Conservation (phyloP, 2,888 invertebrate genomes). For the Conops quadrifasciatus region DNA sequence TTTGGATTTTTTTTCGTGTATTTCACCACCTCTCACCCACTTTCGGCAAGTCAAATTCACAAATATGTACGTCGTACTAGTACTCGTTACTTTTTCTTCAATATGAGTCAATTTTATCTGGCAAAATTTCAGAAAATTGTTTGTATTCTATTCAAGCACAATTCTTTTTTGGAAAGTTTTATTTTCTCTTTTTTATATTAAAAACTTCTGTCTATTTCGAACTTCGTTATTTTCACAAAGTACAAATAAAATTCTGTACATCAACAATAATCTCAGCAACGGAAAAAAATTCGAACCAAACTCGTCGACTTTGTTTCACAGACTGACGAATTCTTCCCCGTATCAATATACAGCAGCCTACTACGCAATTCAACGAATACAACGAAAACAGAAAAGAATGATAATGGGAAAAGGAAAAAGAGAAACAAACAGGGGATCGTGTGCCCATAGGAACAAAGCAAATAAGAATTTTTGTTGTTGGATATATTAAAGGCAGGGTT, state of each 20-base stretch:
- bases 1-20: background rate
- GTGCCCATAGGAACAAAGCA: background rate
- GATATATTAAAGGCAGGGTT: background rate
- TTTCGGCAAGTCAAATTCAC: no score
- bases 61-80: no score
- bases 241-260: background rate
- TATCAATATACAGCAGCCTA: constrained; percentile 13
- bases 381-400: background rate
- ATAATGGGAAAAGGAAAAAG: background rate
- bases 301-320: constrained; percentile 36
- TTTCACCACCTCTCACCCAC: no score
- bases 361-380: background rate
- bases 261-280: background rate
- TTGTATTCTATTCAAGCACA: background rate
- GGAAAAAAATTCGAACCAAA: constrained; percentile 16
- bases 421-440: background rate
- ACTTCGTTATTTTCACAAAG: background rate
- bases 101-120: background rate
- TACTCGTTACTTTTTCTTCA: no score
- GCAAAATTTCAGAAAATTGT: background rate
- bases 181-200: background rate
- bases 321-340: constrained; percentile 35
- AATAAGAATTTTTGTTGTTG: constrained; percentile 9
- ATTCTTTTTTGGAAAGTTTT: background rate
- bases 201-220: background rate